Base-by-base conservation (phyloP, 2,888 invertebrate genomes). In the Pelosia muscerda region DNA sequence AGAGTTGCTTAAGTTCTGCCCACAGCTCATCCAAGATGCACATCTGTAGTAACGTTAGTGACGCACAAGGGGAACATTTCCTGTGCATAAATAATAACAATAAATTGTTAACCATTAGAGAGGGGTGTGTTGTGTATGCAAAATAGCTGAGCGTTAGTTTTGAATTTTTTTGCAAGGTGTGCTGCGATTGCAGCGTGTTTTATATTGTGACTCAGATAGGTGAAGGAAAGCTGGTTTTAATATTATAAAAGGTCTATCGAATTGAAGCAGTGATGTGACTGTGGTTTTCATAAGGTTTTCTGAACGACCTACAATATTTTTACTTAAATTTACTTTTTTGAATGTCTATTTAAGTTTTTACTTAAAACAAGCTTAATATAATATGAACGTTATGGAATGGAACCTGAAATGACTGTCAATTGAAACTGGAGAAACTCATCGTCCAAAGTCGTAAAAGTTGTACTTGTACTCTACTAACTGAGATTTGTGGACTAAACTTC, bases 41-140 rank as follows among this genome's bases (percentile, higher is more conserved):
- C 75, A 75, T 74, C 68, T 72, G 78, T 74, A 69, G 73, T 64
- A 75, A 71, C 77, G 74, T 74, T 82, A 86, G 85, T 77, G 81
- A 76, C 74, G 74, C 73, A 66, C 76, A 67, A 81, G 80, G 84
- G 84, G 81, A 74, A 75, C 77, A 83, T 83, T 89, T 88, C 87
- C 88, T 86, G 86, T 87, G 81, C 83, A 84, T 84, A 84, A 84
- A 87, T 87, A 88, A 87, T 87, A 90, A 90, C 85, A 89, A 90
- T 87, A 88, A 84, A 84, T 85, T 78, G 78, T 82, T 84, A 84
- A 80, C 80, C 76, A 83, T 86, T 84, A 81, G 76, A 13, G 54
- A 81, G 83, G 89, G 90, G 88, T 86, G 87, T 82, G 76, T 72
- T 75, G 64, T 78, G 83, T 90, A 92, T 92, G 91, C 91, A 91